phyloP scores from a whole-genome alignment of 2,113 vertebrate species.

The Melanerpes aurifrons region DNA sequence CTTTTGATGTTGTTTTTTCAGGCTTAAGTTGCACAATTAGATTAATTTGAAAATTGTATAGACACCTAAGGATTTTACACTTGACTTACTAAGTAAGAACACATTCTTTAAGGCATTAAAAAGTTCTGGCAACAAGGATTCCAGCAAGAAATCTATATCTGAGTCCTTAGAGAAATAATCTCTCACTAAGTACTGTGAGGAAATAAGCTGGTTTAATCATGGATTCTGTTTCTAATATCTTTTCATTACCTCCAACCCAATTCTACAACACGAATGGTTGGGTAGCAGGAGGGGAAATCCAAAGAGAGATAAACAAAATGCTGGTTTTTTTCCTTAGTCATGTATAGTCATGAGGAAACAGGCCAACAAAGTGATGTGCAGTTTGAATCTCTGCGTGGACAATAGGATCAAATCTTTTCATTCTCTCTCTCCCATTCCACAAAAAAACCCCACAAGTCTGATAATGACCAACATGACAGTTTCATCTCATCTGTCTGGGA shows the following conservation, averaged over 20 bases:
- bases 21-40: neutral
- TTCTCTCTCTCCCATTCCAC: neutral
- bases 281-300: neutral
- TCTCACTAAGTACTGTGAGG: neutral
- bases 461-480: neutral
- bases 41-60: neutral
- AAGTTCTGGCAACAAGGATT: neutral
- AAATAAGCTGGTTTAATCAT: neutral
- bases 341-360: neutral
- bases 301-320: neutral
- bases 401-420: neutral
- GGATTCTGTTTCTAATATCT: neutral
- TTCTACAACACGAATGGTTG: neutral
- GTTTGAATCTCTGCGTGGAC: neutral
- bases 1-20: neutral
- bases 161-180: neutral
- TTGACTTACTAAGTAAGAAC: neutral
- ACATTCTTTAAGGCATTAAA: neutral
- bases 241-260: neutral
- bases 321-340: neutral
- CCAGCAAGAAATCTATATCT: neutral
- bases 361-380: neutral
- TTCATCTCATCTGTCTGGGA: neutral
- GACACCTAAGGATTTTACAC: neutral
- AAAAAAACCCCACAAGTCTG: neutral